These are phyloP conservation scores for Paramuricea clavata DNA, from an alignment of 92 coral and sea anemone genomes.

Conservation along the genomic window DNA sequence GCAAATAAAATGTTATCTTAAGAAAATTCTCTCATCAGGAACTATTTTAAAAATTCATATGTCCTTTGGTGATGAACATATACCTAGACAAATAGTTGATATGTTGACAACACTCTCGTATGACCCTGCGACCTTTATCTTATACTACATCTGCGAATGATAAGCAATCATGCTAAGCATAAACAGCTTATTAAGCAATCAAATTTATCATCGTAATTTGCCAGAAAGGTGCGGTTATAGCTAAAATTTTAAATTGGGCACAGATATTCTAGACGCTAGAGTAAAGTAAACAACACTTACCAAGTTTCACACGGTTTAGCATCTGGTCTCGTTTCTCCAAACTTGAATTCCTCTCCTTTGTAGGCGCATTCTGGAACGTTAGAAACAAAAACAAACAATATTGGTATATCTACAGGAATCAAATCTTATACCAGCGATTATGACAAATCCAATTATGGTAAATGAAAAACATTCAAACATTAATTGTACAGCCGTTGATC, in stretches of 20 bases:
- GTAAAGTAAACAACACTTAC: constrained; percentile 51
- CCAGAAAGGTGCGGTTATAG: neutral
- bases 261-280: neutral
- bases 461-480: neutral
- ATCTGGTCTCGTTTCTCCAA: constrained; percentile 79
- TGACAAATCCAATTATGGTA: neutral
- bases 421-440: neutral
- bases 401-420: neutral
- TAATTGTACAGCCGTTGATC: neutral
- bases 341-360: constrained; percentile 67
- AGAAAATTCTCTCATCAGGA: neutral
- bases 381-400: neutral
- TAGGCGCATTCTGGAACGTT: constrained; percentile 69
- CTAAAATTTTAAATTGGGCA: neutral
- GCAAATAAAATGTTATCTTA: neutral
- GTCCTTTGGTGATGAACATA: neutral
- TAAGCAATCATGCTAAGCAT: constrained; percentile 12
- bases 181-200: constrained; percentile 33
- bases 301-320: constrained; percentile 81
- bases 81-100: neutral
- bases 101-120: constrained; percentile 8
- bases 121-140: constrained; percentile 5
- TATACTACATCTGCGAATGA: neutral
- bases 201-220: constrained; percentile 13
- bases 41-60: neutral